phyloP scores from a whole-genome alignment of 1,140 invertebrate genomes.

The Amyelois transitella region DNA sequence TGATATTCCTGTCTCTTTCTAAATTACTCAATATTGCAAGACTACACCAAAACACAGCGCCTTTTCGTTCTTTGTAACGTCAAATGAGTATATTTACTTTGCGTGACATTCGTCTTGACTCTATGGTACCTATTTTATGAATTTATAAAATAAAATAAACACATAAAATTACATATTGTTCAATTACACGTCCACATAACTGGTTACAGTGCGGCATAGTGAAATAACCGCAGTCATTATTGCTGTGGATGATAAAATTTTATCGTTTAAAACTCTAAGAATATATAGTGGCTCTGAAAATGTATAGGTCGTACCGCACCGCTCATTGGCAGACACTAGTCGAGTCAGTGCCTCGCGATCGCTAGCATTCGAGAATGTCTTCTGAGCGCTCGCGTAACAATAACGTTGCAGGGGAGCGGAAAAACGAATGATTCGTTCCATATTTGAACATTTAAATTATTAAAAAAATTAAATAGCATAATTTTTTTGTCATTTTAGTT shows the following conservation, averaged over 20 bases:
- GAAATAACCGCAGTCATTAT: not conserved
- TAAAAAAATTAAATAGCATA: not conserved
- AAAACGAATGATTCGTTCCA: slow-evolving; percentile 8
- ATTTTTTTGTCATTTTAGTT: not conserved
- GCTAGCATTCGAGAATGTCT: slow-evolving; percentile 11
- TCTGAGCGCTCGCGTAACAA: slow-evolving; percentile 13
- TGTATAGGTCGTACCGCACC: not conserved
- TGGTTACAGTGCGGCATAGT: not conserved
- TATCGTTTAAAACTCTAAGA: not conserved
- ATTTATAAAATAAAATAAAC: not conserved
- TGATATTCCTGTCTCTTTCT: not conserved
- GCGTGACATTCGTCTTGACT: not conserved
- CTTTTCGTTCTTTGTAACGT: not conserved
- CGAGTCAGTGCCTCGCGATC: not conserved
- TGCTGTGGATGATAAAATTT: not conserved
- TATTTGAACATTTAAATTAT: slow-evolving; percentile 9
- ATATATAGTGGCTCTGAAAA: not conserved
- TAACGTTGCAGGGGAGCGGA: slow-evolving; percentile 8
- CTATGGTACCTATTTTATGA: not conserved
- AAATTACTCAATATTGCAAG: not conserved
- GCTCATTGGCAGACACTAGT: slow-evolving; percentile 7
- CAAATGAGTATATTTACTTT: not conserved
- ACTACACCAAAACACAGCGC: not conserved
- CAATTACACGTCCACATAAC: not conserved
- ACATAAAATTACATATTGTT: not conserved